phyloP scores from a whole-genome alignment of 2,797 vertebrate species.

The Scleropages formosus region DNA sequence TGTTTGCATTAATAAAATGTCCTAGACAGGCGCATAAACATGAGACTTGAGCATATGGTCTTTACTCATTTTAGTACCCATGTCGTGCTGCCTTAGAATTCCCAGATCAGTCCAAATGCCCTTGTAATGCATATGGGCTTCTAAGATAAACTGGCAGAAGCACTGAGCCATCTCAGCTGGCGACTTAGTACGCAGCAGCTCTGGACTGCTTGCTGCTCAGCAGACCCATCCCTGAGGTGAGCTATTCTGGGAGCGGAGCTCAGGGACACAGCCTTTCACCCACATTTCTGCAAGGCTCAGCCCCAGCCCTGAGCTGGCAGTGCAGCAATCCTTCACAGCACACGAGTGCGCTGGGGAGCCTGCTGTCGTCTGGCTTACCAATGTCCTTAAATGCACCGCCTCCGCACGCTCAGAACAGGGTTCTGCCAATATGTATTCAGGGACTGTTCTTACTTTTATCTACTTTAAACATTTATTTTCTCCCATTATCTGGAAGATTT shows the following conservation, averaged over 20 bases:
- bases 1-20: no score
- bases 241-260: background rate
- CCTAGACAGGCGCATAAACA: no score
- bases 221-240: no score
- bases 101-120: background rate
- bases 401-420: conserved; percentile 3
- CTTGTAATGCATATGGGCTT: background rate
- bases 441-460: no score
- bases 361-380: conserved; percentile 3
- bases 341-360: conserved; percentile 29
- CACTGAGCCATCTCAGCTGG: background rate
- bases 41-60: no score
- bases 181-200: background rate
- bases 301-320: conserved; percentile 23
- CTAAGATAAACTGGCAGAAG: no score
- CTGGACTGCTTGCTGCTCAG: background rate
- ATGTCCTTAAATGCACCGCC: conserved; percentile 27
- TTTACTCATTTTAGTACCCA: no score
- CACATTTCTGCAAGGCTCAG: conserved; percentile 43
- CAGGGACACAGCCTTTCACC: conserved; percentile 46
- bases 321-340: no score
- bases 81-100: no score
- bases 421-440: no score
- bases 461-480: no score
- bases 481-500: no score